Conservation (phyloP, 2,113 vertebrate genomes). For the Hippopotamus amphibius region DNA sequence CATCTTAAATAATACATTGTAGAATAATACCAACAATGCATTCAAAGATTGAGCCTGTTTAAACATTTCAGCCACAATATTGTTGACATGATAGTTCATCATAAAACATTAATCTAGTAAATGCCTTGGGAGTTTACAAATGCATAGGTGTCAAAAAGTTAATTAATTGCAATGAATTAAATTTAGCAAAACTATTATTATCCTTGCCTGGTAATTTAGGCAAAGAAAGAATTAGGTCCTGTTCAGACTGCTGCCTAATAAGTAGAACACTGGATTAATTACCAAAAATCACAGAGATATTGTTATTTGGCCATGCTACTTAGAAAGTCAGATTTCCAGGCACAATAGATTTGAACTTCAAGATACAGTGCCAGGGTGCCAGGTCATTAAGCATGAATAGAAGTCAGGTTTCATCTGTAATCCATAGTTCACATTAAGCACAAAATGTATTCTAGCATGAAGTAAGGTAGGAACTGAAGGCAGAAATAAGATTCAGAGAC, state of each 20-base stretch:
- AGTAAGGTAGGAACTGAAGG: not conserved
- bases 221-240: constrained; percentile 56
- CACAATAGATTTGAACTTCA: not conserved
- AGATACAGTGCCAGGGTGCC: not conserved
- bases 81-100: constrained; percentile 69
- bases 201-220: not conserved
- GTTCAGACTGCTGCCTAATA: constrained; percentile 33
- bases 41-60: constrained; percentile 62
- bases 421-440: not conserved
- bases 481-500: not conserved
- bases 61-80: constrained; percentile 71
- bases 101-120: constrained; percentile 74
- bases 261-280: constrained; percentile 67
- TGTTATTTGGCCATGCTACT: not conserved
- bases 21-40: constrained; percentile 47
- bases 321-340: constrained; percentile 20
- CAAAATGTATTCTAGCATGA: not conserved
- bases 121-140: constrained; percentile 46
- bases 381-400: not conserved
- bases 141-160: constrained; percentile 67
- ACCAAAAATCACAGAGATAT: constrained; percentile 33
- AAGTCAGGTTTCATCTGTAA: not conserved
- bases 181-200: constrained; percentile 69
- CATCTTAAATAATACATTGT: constrained; percentile 65
- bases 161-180: constrained; percentile 74